Evolutionary conservation across 2,888 invertebrate species (phyloP), one percentile per base, ranked within the genome.

Genomic region (Orthosia cruda): DNA sequence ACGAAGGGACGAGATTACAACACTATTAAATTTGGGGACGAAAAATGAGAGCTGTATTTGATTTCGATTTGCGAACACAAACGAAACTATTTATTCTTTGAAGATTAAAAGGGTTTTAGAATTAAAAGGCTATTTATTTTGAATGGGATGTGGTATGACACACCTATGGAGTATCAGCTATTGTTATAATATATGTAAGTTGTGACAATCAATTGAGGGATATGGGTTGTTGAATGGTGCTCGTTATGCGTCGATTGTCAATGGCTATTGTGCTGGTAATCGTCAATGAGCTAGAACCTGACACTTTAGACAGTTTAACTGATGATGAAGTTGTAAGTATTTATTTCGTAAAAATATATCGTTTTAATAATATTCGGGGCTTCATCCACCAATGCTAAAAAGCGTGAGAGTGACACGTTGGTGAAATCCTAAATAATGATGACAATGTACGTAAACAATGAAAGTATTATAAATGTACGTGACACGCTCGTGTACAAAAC

Each of bases 1-100:
- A 74, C 59, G 77, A 55, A 81, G 81, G 81, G 88, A 89, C 86
- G 89, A 90, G 90, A 90, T 92, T 93, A 92, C 90, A 92, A 92
- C 92, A 92, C 89, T 92, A 91, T 93, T 92, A 90, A 83, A 88
- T 87, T 85, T 87, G 86, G 90, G 90, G 93, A 91, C 90, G 91
- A 91, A 93, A 93, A 93, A 93, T 92, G 92, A 92, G 92, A 89
- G 84, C 80, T 84, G 89, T 89, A 88, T 91, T 91, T 90, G 88
- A 90, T 90, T 91, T 84, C 75, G 87, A 91, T 88, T 87, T 86
- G 85, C 80, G 75, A 84, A 87, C 83, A 84, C 77, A 83, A 87
- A 81, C 70, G 70, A 70, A 83, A 84, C 79, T 75, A 83, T 81
- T 83, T 81, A 81, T 80, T 61, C 47, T 81, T 64, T 75, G 68